These are phyloP conservation scores for Aplysia californica DNA, from an alignment of 1,140 invertebrate genomes.

Conservation along the genomic window DNA sequence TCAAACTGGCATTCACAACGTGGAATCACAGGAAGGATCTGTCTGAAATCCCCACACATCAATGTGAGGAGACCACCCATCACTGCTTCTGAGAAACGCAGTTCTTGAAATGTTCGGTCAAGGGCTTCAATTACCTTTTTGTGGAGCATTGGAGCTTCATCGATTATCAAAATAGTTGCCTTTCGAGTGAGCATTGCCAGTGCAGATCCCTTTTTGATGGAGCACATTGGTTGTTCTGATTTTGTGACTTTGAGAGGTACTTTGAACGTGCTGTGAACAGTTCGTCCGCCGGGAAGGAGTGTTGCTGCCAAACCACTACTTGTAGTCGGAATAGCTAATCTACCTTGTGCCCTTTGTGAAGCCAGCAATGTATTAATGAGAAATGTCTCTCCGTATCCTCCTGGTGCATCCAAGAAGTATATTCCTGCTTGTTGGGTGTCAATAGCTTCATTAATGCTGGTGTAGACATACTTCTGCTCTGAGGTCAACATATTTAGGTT, in stretches of 20 bases:
- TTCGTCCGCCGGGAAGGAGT: slow-evolving; percentile 39
- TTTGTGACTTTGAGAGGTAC: slow-evolving; percentile 21
- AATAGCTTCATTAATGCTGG: not conserved
- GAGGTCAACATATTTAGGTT: not conserved
- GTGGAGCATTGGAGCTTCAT: slow-evolving; percentile 48
- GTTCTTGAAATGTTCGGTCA: slow-evolving; percentile 38
- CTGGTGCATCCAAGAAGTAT: slow-evolving; percentile 10
- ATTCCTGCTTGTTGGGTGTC: not conserved
- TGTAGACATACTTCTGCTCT: not conserved
- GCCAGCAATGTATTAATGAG: not conserved
- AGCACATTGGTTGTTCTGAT: slow-evolving; percentile 6
- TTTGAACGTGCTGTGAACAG: slow-evolving; percentile 40
- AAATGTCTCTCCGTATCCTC: not conserved
- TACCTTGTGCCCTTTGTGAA: not conserved
- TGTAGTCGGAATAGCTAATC: slow-evolving; percentile 25
- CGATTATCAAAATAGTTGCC: slow-evolving; percentile 42
- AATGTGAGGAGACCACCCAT: slow-evolving; percentile 44
- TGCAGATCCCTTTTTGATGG: not conserved
- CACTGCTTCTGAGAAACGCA: slow-evolving; percentile 10
- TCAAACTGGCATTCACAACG: slow-evolving; percentile 44
- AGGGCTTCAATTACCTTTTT: slow-evolving; percentile 38
- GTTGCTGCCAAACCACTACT: slow-evolving; percentile 55
- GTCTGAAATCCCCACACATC: slow-evolving; percentile 39
- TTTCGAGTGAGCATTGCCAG: not conserved
- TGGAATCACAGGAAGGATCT: slow-evolving; percentile 26